Evolutionary conservation across 2,113 vertebrate genomes (phyloP), one percentile per base, ranked within the genome.

Genomic region (Alaudala cheleensis): DNA sequence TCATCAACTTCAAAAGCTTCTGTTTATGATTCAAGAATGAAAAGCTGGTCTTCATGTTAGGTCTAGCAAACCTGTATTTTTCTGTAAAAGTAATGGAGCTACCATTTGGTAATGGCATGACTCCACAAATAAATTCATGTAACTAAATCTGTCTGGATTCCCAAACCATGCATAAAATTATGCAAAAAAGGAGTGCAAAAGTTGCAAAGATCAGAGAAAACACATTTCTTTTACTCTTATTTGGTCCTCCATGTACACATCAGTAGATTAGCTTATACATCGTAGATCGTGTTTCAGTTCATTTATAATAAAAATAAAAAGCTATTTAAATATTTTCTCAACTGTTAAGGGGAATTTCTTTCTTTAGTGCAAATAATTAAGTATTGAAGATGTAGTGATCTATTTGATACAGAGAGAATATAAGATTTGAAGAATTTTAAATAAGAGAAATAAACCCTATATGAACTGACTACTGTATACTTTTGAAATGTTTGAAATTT

Each of bases 401-500:
- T 80, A 33, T 81, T 86, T 90, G 76, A 95, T 94, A 72, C 31
- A 93, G 64, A 88, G 44, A 67, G 85, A 95, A 97, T 94, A 90
- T 78, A 96, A 93, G 54, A 96, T 92, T 77, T 93, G 90, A 96
- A 81, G 85, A 88, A 93, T 84, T 88, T 90, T 56, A 93, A 88
- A 83, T 85, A 72, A 82, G 93, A 86, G 90, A 71, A 84, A 87
- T 53, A 73, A 95, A 47, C 44, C 12, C 39, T 88, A 53, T 83
- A 64, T 83, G 79, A 96, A 86, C 49, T 83, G 50, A 83, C 62
- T 88, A 40, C 50, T 92, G 45, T 60, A 86, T 47, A 58, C 60
- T 94, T 93, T 14, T 62, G 54, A 69, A 76, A 49, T 82, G 20
- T 76, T 82, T 94, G 67, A 90, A 94, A 93, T 88, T 56, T 78